Percentiles rank a stretch among this genome's conserved stretches.
Evolutionary conservation across 30 jellyfish, hydroid and myxozoan genomes (phyloP).

Genomic region (Mastigias papua): DNA sequence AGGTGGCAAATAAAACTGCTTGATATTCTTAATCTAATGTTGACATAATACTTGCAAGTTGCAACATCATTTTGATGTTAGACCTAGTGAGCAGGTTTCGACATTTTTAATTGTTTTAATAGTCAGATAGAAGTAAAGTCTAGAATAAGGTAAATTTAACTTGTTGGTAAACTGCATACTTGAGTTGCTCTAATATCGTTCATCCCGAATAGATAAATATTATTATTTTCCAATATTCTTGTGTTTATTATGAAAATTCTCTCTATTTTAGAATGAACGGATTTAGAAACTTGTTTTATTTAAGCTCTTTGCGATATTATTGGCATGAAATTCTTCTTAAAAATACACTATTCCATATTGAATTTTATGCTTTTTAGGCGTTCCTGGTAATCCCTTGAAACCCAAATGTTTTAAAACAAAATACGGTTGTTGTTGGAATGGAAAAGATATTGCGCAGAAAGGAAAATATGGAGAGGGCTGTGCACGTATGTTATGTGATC

Average conservation of each 20-base stretch:
- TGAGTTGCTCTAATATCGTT: background rate
- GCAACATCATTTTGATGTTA: no score
- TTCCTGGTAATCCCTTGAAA: conserved; percentile 41
- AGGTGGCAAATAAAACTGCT: no score
- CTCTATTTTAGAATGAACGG: background rate
- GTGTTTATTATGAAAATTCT: background rate
- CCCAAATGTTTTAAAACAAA: conserved; percentile 56
- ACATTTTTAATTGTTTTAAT: no score
- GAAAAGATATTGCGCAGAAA: conserved; percentile 28
- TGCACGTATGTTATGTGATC: conserved; percentile 39
- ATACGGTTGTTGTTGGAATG: conserved; percentile 81
- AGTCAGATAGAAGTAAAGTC: no score
- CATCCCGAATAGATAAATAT: background rate
- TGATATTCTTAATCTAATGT: no score
- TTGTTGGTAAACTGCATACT: background rate
- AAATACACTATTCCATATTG: background rate
- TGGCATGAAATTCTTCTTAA: background rate
- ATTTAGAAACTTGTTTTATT: no score
- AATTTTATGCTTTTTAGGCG: conserved; percentile 19
- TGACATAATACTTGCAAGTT: no score
- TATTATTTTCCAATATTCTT: no score
- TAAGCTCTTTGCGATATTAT: background rate
- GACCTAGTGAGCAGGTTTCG: no score
- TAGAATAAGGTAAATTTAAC: no score
- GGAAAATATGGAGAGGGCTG: conserved; percentile 75